Conservation (phyloP, 2,113 vertebrate species). For the Camelus bactrianus region DNA sequence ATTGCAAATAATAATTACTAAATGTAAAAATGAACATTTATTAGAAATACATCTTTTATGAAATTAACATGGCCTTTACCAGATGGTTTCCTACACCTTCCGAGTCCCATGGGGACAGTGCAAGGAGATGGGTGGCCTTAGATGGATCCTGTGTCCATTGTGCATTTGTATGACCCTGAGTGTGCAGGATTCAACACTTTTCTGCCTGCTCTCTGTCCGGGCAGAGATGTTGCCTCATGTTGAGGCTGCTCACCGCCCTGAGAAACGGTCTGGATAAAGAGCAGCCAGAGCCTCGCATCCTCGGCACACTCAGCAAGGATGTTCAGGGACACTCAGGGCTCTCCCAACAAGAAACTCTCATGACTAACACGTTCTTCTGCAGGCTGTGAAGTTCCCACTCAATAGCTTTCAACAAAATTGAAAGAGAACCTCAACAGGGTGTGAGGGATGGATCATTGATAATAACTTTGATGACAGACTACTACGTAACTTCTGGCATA, state of each 20-base stretch:
- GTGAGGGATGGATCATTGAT: neutral
- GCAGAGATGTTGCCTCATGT: neutral
- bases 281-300: neutral
- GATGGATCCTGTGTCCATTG: neutral
- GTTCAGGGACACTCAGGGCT: neutral
- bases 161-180: neutral
- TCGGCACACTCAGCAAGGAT: neutral
- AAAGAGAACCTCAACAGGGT: neutral
- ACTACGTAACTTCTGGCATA: neutral
- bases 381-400: neutral
- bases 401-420: neutral
- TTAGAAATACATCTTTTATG: neutral
- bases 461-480: slow-evolving; percentile 38
- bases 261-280: neutral
- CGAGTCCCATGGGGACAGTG: neutral
- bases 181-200: neutral
- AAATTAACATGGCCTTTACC: neutral
- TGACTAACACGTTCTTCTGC: neutral
- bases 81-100: neutral
- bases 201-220: neutral
- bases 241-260: neutral
- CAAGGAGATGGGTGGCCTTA: neutral
- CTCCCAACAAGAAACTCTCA: neutral
- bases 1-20: slow-evolving; percentile 36
- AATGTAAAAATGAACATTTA: slow-evolving; percentile 30